Base-by-base conservation (phyloP, 2,888 invertebrate species). In the Allacma fusca region DNA sequence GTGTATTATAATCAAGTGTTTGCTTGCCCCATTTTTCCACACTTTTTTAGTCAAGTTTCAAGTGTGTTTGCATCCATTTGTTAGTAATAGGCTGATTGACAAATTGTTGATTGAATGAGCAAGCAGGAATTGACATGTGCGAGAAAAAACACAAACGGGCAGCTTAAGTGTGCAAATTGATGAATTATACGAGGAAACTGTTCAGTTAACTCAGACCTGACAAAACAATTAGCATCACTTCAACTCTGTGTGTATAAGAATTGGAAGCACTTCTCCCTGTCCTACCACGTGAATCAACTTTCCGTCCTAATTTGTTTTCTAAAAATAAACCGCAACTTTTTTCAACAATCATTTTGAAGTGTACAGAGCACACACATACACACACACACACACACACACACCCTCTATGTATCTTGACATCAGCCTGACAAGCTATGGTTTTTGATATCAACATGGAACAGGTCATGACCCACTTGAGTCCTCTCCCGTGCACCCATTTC, bases 221-320 rank as follows among this genome's bases (percentile, higher is more conserved):
- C 50, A 5, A 50, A 50, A 5, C 50, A 50, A 50, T 50, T 50
- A 19, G 50, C 50, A 50, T 16, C 16, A 50, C n/a, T 13, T 50
- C 16, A n/a, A 9, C 16, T 5, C 50, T 50, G 40, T 50, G 16
- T 19, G 50, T 50, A 50, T 50, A 50, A 1, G 16, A 13, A 50
- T n/a, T 50, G 50, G n/a, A 50, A 13, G 50, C 16, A n/a, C 9
- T 16, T 9, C 16, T 19, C 2, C n/a, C 4, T n/a, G n/a, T n/a
- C n/a, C n/a, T n/a, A n/a, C 50, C 50, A 50, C 19, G 50, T 12
- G 50, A 50, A 50, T 50, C 9, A 50, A 50, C 50, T 50, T 50
- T 50, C 50, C 50, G 50, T 50, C 50, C 50, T 50, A 50, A 50
- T 50, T 50, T 50, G n/a, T 50, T 2, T 50, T 50, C 50, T 50